Base-by-base conservation (phyloP, 2,888 invertebrate genomes). In the Luperina testacea region DNA sequence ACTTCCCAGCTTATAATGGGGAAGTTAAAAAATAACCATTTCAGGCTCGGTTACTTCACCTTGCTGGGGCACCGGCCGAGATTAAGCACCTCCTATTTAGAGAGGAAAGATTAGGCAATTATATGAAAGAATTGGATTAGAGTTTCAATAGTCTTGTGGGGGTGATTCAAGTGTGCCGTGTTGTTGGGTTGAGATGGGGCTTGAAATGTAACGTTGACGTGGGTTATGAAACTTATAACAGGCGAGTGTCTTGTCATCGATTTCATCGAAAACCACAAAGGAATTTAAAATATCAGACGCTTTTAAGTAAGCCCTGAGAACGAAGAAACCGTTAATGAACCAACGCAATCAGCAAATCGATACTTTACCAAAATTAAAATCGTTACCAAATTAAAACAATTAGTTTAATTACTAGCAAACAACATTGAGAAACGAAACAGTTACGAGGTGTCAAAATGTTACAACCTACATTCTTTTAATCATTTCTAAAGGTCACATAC, bases 1-100 rank as follows among this genome's bases (percentile, higher is more conserved):
- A 88, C 89, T 87, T 89, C 85, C 83, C 90, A 90, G 91, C 86
- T 89, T 89, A 89, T 89, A 89, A 89, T 88, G 91, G 94, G 93
- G 93, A 93, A 93, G 91, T 93, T 93, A 92, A 93, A 95, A 96
- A 95, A 94, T 94, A 95, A 93, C 94, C 94, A 94, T 95, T 95
- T 95, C 94, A 94, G 93, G 95, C 94, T 91, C 93, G 94, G 95
- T 93, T 95, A 92, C 92, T 92, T 93, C 93, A 94, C 94, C 94
- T 94, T 92, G 88, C 87, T 84, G 88, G 87, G 87, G 87, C 85
- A 88, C 80, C 82, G 77, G 81, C 69, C 80, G 83, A 93, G 94
- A 94, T 94, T 92, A 92, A 93, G 91, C 83, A 91, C 92, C 88
- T 90, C 90, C 93, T 93, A 92, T 94, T 95, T 92, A 93, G 92